A percentile compares a stretch with the other conserved stretches of the same genome.
Conservation (phyloP, 2,113 vertebrate species). For the Aphyosemion australe region DNA sequence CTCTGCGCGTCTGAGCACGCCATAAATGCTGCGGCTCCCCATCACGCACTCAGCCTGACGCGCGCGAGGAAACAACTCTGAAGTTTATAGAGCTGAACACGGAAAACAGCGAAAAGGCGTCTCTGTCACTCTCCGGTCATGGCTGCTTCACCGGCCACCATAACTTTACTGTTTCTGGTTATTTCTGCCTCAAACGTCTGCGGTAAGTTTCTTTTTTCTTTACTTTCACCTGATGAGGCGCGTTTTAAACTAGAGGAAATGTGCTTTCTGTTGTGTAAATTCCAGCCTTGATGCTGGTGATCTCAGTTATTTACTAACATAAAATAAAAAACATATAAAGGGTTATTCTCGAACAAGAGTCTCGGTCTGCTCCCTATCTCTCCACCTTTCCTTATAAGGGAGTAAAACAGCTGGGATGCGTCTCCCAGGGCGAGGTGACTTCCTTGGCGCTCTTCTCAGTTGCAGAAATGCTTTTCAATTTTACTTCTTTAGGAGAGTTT, state of each 20-base stretch:
- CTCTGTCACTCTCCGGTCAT: conserved; percentile 37
- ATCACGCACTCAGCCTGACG: neutral
- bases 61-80: too few species aligned
- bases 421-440: neutral
- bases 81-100: too few species aligned
- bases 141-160: conserved; percentile 1
- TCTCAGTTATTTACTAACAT: neutral
- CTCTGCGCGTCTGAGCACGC: neutral
- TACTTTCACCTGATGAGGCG: conserved; percentile 36
- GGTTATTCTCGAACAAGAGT: neutral
- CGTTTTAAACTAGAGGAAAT: too few species aligned
- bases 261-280: too few species aligned
- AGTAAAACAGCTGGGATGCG: conserved; percentile 34
- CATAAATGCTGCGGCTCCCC: neutral
- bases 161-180: conserved; percentile 9
- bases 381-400: conserved; percentile 65
- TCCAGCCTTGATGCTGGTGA: too few species aligned
- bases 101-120: neutral
- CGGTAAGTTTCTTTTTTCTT: conserved; percentile 49
- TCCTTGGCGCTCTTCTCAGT: neutral
- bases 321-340: neutral
- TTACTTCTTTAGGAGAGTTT: neutral
- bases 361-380: neutral
- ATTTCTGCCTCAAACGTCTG: conserved; percentile 17
- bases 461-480: neutral